These are phyloP conservation scores for Drosophila obscura DNA, from an alignment of 1,140 invertebrate species.

Conservation along the genomic window DNA sequence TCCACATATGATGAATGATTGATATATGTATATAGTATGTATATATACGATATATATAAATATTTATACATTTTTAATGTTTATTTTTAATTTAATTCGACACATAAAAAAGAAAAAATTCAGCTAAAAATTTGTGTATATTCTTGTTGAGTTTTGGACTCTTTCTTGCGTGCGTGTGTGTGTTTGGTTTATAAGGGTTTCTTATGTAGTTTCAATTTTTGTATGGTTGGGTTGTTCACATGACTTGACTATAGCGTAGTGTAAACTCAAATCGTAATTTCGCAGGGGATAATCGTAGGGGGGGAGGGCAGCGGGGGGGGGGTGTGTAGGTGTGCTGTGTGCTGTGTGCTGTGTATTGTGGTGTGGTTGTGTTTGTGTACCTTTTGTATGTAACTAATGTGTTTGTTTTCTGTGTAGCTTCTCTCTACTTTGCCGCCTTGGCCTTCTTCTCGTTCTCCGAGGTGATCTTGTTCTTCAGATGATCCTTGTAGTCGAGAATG, in stretches of 20 bases:
- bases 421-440: slow-evolving; percentile 67
- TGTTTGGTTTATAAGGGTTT: slow-evolving; percentile 1
- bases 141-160: slow-evolving; percentile 25
- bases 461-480: slow-evolving; percentile 88
- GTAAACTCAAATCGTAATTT: slow-evolving; percentile 61
- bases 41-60: slow-evolving; percentile 6
- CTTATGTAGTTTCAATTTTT: slow-evolving; percentile 19
- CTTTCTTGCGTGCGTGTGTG: neutral
- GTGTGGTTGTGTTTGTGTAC: slow-evolving; percentile 15
- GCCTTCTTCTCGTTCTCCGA: slow-evolving; percentile 79
- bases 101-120: slow-evolving; percentile 76
- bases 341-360: slow-evolving; percentile 13
- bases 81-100: slow-evolving; percentile 72
- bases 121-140: slow-evolving; percentile 71
- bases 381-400: slow-evolving; percentile 11
- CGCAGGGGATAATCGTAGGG: slow-evolving; percentile 20
- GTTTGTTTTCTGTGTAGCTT: slow-evolving; percentile 18
- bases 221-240: slow-evolving; percentile 29
- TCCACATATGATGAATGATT: too few relatives aligned
- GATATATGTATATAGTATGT: neutral
- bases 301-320: slow-evolving; percentile 1
- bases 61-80: slow-evolving; percentile 40
- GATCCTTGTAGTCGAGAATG: slow-evolving; percentile 98
- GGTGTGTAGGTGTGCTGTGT: slow-evolving; percentile 4
- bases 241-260: slow-evolving; percentile 47